Evolutionary conservation across 2,888 invertebrate species (phyloP).

Genomic region (Drosophila tanythrix): DNA sequence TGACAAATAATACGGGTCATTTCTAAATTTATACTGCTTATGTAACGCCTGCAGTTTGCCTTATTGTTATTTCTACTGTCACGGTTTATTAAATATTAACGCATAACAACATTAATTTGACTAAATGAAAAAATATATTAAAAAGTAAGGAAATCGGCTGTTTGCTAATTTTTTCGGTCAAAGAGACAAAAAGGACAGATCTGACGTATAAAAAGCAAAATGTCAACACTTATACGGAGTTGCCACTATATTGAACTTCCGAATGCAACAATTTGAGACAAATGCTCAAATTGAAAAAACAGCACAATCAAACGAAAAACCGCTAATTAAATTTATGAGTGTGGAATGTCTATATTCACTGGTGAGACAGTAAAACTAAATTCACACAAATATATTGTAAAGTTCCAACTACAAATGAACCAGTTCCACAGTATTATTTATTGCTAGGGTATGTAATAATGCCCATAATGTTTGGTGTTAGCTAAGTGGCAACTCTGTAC

Average conservation of each 20-base stretch:
- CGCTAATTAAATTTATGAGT: neutral
- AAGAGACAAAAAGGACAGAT: neutral
- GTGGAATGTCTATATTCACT: neutral
- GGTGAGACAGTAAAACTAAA: neutral
- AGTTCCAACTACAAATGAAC: neutral
- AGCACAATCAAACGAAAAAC: neutral
- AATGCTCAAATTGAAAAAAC: neutral
- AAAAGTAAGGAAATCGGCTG: too few species aligned
- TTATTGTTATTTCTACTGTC: neutral
- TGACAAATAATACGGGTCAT: neutral
- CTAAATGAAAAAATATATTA: neutral
- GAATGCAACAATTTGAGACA: neutral
- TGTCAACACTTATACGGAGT: neutral
- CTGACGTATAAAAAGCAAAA: neutral
- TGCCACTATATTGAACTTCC: neutral
- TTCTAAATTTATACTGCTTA: neutral
- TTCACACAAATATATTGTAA: neutral
- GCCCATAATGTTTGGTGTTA: neutral
- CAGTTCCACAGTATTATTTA: neutral
- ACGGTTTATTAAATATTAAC: neutral
- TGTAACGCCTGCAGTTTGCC: too few species aligned
- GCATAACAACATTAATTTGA: neutral
- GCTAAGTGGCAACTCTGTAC: slow-evolving; percentile 3
- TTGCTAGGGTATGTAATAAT: neutral
- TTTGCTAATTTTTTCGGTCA: neutral